Percentiles rank a stretch among this genome's conserved stretches.
phyloP scores from a whole-genome alignment of 2,113 vertebrate genomes.

The Puffinus mauretanicus region DNA sequence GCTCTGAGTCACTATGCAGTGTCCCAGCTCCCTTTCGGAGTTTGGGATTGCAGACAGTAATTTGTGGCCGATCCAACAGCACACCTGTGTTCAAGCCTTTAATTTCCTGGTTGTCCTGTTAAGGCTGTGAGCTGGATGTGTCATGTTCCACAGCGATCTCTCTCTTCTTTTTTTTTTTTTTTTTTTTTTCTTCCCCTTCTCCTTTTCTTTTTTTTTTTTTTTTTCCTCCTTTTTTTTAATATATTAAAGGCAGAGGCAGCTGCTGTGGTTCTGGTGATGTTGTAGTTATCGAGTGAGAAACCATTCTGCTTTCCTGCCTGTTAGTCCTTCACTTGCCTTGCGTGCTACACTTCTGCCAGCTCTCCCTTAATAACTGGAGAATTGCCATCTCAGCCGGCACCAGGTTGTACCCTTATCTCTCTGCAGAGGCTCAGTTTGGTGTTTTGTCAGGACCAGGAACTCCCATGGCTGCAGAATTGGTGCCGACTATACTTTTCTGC shows the following conservation, averaged over 20 bases:
- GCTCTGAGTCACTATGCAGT: not conserved
- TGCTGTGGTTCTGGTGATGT: not conserved
- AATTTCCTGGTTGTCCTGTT: not conserved
- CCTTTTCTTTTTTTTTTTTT: too few relatives aligned
- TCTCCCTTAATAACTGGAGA: not conserved
- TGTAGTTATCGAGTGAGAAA: not conserved
- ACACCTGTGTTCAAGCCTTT: not conserved
- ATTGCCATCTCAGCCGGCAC: not conserved
- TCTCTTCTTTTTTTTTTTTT: too few relatives aligned
- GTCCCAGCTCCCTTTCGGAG: not conserved
- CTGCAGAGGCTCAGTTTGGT: not conserved
- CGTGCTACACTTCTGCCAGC: too few relatives aligned
- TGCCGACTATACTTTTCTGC: not conserved
- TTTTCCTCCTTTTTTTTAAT: too few relatives aligned
- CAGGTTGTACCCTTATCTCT: too few relatives aligned
- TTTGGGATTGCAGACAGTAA: not conserved
- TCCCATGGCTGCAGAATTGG: not conserved
- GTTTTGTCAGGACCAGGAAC: not conserved
- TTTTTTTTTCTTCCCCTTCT: too few relatives aligned
- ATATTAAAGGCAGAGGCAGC: not conserved
- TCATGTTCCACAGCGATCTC: fast-evolving
- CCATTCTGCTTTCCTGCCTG: not conserved
- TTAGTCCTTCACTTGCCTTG: too few relatives aligned
- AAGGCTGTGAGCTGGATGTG: not conserved
- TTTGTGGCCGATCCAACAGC: not conserved